Evolutionary conservation across 23 tunicate species (phyloP).

Genomic region (Ascidia mentula): DNA sequence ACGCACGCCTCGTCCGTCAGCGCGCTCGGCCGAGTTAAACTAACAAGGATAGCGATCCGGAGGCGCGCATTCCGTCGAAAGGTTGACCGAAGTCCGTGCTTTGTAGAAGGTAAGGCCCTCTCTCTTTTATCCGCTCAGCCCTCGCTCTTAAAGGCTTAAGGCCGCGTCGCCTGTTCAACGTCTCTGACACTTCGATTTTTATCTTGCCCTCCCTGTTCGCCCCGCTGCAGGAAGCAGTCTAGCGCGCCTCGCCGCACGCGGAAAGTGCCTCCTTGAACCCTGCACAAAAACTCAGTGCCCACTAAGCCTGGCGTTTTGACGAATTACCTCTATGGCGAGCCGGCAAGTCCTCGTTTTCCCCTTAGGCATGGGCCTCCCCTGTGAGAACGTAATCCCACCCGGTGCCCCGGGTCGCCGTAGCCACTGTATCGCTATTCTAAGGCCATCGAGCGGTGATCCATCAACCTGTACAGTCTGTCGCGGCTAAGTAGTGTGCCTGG

Average conservation of each 20-base stretch:
- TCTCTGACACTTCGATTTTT: not conserved
- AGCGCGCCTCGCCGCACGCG: not conserved
- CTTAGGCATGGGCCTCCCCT: not conserved
- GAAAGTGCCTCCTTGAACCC: conserved; percentile 9
- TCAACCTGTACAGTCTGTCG: not conserved
- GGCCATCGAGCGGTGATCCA: not conserved
- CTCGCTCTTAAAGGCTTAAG: too few species aligned
- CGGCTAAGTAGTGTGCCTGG: not conserved
- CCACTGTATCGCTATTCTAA: not conserved
- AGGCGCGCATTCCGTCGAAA: not conserved
- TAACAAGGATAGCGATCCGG: not conserved
- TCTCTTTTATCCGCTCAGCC: not conserved
- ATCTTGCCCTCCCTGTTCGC: not conserved
- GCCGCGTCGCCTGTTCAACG: conserved; percentile 5
- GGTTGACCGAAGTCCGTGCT: conserved; percentile 1
- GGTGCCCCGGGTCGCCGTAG: not conserved
- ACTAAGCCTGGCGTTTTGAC: not conserved
- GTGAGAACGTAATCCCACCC: conserved; percentile 12
- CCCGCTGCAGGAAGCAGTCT: not conserved
- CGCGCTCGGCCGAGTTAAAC: not conserved
- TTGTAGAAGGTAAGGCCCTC: not conserved
- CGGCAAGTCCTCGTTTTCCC: too few species aligned
- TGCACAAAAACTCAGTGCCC: not conserved
- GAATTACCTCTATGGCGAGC: not conserved
- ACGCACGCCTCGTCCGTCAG: not conserved